Evolutionary conservation across 2,797 vertebrate genomes (phyloP).

Genomic region (Anguilla anguilla): DNA sequence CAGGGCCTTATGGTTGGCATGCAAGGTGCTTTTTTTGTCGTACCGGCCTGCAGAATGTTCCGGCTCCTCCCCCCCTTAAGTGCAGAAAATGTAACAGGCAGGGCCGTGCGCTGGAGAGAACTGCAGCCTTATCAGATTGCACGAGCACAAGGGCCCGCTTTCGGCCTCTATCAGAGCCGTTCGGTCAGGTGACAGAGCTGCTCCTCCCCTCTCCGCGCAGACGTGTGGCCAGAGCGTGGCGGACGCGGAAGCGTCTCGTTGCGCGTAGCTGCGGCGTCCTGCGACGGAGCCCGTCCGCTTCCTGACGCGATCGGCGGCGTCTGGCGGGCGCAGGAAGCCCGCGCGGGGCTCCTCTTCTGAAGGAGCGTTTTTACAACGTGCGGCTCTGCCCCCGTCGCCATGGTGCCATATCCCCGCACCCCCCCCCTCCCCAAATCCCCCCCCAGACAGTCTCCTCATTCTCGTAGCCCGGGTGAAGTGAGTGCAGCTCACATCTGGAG

Average conservation of each 20-base stretch:
- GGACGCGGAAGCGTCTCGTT: not conserved
- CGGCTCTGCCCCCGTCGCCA: not conserved
- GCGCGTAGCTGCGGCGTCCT: not conserved
- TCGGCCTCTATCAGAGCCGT: constrained; percentile 13
- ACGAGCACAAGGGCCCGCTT: not conserved
- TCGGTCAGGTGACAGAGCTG: constrained; percentile 48
- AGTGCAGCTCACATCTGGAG: not conserved
- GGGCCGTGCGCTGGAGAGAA: not conserved
- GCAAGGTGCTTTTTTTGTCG: not conserved
- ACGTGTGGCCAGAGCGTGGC: not conserved
- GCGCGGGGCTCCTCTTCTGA: not conserved
- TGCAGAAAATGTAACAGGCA: not conserved
- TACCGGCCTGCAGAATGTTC: not conserved
- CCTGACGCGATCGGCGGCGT: not conserved
- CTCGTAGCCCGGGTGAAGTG: constrained; percentile 7
- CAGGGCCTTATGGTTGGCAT: not conserved
- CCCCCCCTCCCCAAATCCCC: too few relatives aligned
- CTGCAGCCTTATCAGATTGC: constrained; percentile 15
- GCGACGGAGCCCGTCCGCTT: not conserved
- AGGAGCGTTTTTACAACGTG: not conserved
- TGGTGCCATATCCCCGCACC: not conserved
- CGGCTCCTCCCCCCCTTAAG: not conserved
- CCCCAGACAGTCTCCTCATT: not conserved
- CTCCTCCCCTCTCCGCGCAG: constrained; percentile 43
- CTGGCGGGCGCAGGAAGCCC: not conserved